Evolutionary conservation across 2,797 vertebrate genomes (phyloP), one percentile per base, ranked within the genome.

Genomic region (Oceanodroma leucorhoa): DNA sequence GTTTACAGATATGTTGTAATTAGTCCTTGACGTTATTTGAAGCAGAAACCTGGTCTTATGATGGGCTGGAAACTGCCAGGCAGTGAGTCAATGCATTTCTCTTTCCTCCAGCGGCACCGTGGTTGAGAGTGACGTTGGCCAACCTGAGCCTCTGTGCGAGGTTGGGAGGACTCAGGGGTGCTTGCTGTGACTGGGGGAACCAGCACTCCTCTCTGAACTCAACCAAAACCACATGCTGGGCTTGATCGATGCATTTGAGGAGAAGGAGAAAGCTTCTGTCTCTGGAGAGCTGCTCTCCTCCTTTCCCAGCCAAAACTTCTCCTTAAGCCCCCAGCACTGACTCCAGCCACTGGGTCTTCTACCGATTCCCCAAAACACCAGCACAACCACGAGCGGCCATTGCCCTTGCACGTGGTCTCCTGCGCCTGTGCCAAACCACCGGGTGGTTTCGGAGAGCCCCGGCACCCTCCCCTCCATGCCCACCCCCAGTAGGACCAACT

Each of bases 351-450:
- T 15, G 23, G 22, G 15, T 36, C 21, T 36, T 66, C 36, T 4
- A 40, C 11, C 0, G 4, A 2, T 24, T 76, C n/a, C 32, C 24
- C n/a, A n/a, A 54, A 84, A 40, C 10, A 29, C 4, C 26, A 73
- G 19, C 21, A 38, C 0, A 2, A 17, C 14, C 3, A 4, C 0
- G 0, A 45, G 27, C 5, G 23, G 26, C 19, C 3, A 0, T 15
- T 41, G 48, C 14, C 50, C 40, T 72, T 61, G 10, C 20, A 36
- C 3, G 1, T 66, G 58, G 19, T 38, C 29, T 62, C 32, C 54
- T 54, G 22, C 11, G 55, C 3, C 9, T 61, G 46, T 45, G 13
- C n/a, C 38, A 58, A 60, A 61, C 21, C 10, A 4, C 11, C 0
- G 0, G 3, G 1, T 19, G 32, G 13, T 67, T 69, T 50, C 2